Evolutionary conservation across 2,113 vertebrate species (phyloP), one percentile per base, ranked within the genome.

Genomic region (Aegotheles bennettii): DNA sequence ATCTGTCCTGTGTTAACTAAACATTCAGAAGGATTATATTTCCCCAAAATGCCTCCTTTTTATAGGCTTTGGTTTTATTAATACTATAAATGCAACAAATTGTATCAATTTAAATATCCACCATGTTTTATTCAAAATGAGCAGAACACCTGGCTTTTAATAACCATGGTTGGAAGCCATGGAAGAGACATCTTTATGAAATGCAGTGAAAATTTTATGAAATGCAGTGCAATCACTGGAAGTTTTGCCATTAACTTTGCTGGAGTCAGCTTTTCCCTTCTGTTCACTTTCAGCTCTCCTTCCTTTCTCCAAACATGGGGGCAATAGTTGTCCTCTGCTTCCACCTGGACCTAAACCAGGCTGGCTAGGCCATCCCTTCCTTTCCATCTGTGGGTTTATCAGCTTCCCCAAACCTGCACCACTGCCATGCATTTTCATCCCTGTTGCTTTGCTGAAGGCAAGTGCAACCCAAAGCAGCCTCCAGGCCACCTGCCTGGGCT

Each of bases 1-100:
- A 96, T 95, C 84, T 96, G 95, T 74, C 83, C 73, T 40, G 56
- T 19, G 45, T 95, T 95, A 96, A 73, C 80, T 60, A 38, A 82
- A 84, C 50, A 71, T 87, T 84, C 45, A 63, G 73, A 38, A 76
- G 54, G 65, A 50, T 47, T 91, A 85, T 78, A 67, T 40, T 91
- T 6, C 50, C 40, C 81, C 18, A 7, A 68, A 80, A 88, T 60
- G 28, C 35, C 61, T 94, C 60, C 18, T 68, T 76, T 87, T 91
- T 73, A 91, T 47, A 73, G 61, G 40, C 43, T 91, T 89, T 91
- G 87, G 35, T 54, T 91, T 95, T 94, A 90, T 89, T 87, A 90
- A 87, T 86, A 80, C 50, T 80, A 79, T 74, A 90, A 83, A 91
- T 85, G 48, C 57, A 90, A 87, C 65, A 93, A 83, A 80, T 85